phyloP scores from a whole-genome alignment of 2,888 invertebrate genomes.

The Caenorhabditis parvicauda region DNA sequence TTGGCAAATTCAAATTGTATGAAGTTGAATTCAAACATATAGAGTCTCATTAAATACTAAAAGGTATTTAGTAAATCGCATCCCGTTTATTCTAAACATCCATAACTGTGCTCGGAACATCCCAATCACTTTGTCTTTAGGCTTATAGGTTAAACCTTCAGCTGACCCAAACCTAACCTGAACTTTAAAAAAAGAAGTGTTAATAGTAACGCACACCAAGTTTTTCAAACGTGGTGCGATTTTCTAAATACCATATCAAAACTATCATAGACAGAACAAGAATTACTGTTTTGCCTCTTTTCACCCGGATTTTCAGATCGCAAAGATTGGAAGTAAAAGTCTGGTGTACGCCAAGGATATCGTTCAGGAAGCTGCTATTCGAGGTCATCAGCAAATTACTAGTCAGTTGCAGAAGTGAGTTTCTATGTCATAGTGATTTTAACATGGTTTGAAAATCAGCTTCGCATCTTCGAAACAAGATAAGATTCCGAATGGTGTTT shows the following conservation, averaged over 20 bases:
- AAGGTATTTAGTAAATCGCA: too few species aligned
- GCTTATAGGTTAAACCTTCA: too few species aligned
- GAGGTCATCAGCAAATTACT: constrained; percentile 59
- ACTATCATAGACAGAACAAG: not conserved
- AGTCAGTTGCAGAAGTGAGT: constrained; percentile 46
- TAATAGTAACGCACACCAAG: too few species aligned
- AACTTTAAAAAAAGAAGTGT: too few species aligned
- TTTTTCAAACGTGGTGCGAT: not conserved
- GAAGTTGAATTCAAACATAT: not conserved
- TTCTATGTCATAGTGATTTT: too few species aligned
- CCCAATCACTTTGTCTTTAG: too few species aligned
- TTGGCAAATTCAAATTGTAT: not conserved
- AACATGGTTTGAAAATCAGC: too few species aligned
- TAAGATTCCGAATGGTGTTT: not conserved
- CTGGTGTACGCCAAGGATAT: constrained; percentile 58
- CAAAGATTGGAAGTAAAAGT: constrained; percentile 54
- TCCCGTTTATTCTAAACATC: too few species aligned
- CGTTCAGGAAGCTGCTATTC: constrained; percentile 58
- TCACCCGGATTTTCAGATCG: constrained; percentile 42
- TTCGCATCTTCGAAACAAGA: not conserved
- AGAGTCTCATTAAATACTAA: too few species aligned
- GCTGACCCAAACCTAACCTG: too few species aligned
- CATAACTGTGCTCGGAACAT: too few species aligned
- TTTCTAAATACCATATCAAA: not conserved
- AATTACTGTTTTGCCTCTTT: constrained; percentile 2